Evolutionary conservation across 1,140 invertebrate species (phyloP), one percentile per base, ranked within the genome.

Genomic region (Drosophila azteca): DNA sequence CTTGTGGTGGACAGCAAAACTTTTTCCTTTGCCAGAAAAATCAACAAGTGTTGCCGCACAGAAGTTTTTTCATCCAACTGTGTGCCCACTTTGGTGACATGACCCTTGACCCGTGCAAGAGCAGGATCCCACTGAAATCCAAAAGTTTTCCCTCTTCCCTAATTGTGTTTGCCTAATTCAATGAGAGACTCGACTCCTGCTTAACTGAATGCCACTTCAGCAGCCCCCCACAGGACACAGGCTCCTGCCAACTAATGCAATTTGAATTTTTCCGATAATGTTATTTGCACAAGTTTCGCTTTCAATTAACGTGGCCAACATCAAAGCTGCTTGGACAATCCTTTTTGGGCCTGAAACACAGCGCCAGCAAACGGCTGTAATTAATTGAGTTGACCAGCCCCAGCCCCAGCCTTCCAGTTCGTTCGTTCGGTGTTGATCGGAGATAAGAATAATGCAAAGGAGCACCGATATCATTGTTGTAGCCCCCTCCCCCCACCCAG

Each of bases 31-130:
- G 39, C 39, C 9, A 20, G 43, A 74, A 61, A 57, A 62, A 72
- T 76, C 81, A 85, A 85, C 81, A 85, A 81, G 81, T 87, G 81
- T 65, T 81, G 74, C 61, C 70, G 58, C 70, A 79, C 48, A 66
- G 44, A 35, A 11, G 31, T 11, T 35, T 11, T 8, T 0, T 3
- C 31, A 35, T 15, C 31, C 50, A 5, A 39, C 44, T 24, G 45
- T 59, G 64, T 77, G 74, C 76, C 44, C 17, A 20, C 17, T 24
- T 59, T 64, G 73, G 57, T 50, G 43, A 62, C 66, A 69, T 58
- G 65, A 69, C 64, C 58, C 69, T 69, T 26, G 64, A 69, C 66
- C 41, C n/a, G 24, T 52, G 24, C 24, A 26, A 3, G 5, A 5
- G 24, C 24, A 26, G 17, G 17, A 1, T 26, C 24, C 4, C 24